These are phyloP conservation scores for Daphoenositta chrysoptera DNA, from an alignment of 2,113 vertebrate species.

Conservation along the genomic window DNA sequence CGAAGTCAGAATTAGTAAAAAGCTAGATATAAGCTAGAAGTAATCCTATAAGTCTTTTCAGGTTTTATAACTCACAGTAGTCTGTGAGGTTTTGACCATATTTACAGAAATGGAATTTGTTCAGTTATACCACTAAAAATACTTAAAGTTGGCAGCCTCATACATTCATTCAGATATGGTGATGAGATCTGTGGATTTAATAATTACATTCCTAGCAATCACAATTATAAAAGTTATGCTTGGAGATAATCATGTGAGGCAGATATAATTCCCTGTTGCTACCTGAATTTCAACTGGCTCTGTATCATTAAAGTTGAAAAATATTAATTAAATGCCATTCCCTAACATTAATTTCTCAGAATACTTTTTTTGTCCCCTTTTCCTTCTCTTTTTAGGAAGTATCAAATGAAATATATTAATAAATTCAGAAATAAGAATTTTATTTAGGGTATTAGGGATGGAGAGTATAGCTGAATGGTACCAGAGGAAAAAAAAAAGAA, in stretches of 20 bases:
- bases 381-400: background rate
- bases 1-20: constrained; percentile 16
- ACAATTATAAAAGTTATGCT: constrained; percentile 45
- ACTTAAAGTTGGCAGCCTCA: background rate
- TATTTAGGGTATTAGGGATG: background rate
- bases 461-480: background rate
- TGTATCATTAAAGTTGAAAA: constrained; percentile 18
- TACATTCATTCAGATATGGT: constrained; percentile 3
- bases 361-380: background rate
- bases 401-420: background rate
- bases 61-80: background rate
- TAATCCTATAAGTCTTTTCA: background rate
- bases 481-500: background rate
- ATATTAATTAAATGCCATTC: constrained; percentile 33
- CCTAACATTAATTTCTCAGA: background rate
- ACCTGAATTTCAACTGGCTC: constrained; percentile 13
- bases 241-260: constrained; percentile 26
- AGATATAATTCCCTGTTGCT: constrained; percentile 22
- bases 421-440: background rate
- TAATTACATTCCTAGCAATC: constrained; percentile 26
- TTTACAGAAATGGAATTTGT: constrained; percentile 31
- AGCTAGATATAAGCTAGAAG: background rate
- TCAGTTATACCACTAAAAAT: background rate
- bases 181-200: constrained; percentile 51
- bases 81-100: background rate